These are phyloP conservation scores for Drosophila ficusphila DNA, from an alignment of 1,140 invertebrate species.

Conservation along the genomic window DNA sequence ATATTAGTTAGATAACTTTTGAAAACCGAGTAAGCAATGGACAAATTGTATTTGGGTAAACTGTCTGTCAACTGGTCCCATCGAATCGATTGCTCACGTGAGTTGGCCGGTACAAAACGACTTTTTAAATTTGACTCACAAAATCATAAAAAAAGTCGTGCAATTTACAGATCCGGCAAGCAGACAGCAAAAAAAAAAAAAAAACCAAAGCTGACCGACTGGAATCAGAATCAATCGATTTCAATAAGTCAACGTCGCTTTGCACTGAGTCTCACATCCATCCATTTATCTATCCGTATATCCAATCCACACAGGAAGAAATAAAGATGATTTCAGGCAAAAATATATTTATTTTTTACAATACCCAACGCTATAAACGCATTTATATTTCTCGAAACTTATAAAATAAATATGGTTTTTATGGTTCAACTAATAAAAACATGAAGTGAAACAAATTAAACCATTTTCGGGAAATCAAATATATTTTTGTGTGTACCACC, in stretches of 20 bases:
- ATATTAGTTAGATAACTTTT: neutral
- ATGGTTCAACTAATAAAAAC: neutral
- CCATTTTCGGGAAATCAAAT: neutral
- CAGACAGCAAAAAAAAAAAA: neutral
- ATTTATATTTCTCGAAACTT: too few species aligned
- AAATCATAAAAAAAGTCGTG: conserved; percentile 30
- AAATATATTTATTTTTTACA: too few species aligned
- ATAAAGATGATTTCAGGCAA: neutral
- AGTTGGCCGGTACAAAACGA: conserved; percentile 55
- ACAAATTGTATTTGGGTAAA: conserved; percentile 70
- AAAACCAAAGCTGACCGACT: conserved; percentile 21
- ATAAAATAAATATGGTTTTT: too few species aligned
- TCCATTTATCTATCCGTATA: conserved; percentile 20
- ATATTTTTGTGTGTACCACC: neutral
- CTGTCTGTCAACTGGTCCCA: conserved; percentile 52
- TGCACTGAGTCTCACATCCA: conserved; percentile 30
- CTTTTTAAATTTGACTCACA: conserved; percentile 63
- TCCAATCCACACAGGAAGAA: neutral
- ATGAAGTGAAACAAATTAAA: neutral
- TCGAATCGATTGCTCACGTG: conserved; percentile 66
- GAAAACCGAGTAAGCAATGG: conserved; percentile 34
- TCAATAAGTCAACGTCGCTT: conserved; percentile 58
- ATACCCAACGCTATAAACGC: too few species aligned
- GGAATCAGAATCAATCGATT: conserved; percentile 62
- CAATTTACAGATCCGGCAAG: conserved; percentile 55